Conservation (phyloP, 2,888 invertebrate genomes). For the Operophtera brumata region DNA sequence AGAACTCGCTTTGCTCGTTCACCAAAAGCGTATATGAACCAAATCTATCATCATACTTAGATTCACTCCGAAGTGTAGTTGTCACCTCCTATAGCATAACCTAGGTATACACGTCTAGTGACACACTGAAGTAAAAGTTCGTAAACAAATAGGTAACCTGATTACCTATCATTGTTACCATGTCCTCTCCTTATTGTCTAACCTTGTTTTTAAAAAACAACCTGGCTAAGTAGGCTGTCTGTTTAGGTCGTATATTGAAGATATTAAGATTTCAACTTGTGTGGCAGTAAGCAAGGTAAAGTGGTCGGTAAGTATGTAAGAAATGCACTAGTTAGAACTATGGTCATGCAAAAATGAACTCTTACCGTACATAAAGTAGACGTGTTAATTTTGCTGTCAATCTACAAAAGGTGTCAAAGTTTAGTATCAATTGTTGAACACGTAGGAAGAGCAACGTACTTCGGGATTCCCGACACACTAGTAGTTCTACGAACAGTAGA, state of each 20-base stretch:
- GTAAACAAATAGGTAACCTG: constrained; percentile 34
- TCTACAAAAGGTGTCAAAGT: too few species aligned
- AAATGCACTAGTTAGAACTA: constrained; percentile 40
- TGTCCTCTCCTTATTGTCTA: constrained; percentile 56
- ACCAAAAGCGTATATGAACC: too few species aligned
- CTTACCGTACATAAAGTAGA: too few species aligned
- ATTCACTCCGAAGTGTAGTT: too few species aligned
- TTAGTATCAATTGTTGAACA: too few species aligned
- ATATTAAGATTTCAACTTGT: constrained; percentile 9
- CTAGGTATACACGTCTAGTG: constrained; percentile 1
- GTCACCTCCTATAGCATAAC: too few species aligned
- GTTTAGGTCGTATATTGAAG: not conserved
- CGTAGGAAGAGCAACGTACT: too few species aligned
- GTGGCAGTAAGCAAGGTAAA: not conserved
- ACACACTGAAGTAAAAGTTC: constrained; percentile 4
- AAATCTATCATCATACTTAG: too few species aligned
- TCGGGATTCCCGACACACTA: too few species aligned
- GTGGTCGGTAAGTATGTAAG: constrained; percentile 33
- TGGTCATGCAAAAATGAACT: constrained; percentile 17
- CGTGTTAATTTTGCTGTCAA: too few species aligned
- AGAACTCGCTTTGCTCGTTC: too few species aligned
- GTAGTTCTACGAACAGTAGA: too few species aligned
- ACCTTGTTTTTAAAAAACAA: constrained; percentile 53
- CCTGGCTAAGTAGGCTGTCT: constrained; percentile 2
- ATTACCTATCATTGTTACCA: constrained; percentile 44